Evolutionary conservation across 2,113 vertebrate species (phyloP).

Genomic region (Andinoacara biseriatus): DNA sequence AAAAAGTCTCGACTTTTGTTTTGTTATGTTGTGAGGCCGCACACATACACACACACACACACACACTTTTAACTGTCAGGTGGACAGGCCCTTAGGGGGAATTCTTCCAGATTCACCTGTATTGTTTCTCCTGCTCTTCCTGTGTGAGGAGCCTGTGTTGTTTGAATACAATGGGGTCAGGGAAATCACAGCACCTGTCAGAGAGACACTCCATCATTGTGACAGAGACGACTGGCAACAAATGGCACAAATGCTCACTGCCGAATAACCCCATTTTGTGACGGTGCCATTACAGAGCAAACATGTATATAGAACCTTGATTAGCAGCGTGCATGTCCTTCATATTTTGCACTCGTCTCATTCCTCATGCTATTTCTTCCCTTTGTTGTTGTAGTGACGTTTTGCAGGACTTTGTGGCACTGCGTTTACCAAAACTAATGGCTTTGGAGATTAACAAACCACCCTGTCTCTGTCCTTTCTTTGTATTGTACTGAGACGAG

Average conservation of each 20-base stretch:
- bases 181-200: constrained; percentile 67
- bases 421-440: not conserved
- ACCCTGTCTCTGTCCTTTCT: not conserved
- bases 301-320: not conserved
- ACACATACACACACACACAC: not conserved
- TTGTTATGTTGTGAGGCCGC: not conserved
- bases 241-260: constrained; percentile 37
- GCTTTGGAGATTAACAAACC: not conserved
- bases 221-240: constrained; percentile 57
- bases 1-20: not conserved
- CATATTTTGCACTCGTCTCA: not conserved
- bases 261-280: not conserved
- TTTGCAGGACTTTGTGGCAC: not conserved
- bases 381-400: not conserved
- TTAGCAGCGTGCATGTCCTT: not conserved
- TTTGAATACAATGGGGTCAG: constrained; percentile 77
- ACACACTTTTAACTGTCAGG: constrained; percentile 23
- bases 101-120: constrained; percentile 67
- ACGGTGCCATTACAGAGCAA: constrained; percentile 8
- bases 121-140: constrained; percentile 70
- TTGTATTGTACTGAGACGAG: not conserved
- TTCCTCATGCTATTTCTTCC: not conserved
- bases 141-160: constrained; percentile 72
- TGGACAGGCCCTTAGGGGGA: constrained; percentile 48
- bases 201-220: constrained; percentile 69